Evolutionary conservation across 2,797 vertebrate genomes (phyloP).

Genomic region (Acrocephalus scirpaceus): DNA sequence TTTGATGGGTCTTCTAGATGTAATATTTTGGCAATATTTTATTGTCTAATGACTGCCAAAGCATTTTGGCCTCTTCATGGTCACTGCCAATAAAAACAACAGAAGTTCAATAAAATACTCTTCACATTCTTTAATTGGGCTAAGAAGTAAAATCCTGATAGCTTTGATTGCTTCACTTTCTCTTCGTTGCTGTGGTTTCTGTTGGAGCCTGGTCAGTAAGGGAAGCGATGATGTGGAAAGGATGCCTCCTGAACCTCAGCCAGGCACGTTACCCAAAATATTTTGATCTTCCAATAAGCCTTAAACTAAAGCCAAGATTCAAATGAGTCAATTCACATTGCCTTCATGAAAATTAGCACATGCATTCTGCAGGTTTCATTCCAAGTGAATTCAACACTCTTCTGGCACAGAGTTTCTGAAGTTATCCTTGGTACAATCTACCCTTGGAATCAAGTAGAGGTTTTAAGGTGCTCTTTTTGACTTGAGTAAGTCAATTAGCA

Average conservation of each 20-base stretch:
- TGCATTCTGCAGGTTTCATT: not conserved
- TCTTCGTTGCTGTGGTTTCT: not conserved
- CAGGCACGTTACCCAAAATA: not conserved
- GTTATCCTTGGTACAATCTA: not conserved
- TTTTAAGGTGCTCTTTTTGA: constrained; percentile 51
- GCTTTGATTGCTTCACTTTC: not conserved
- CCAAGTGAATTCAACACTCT: not conserved
- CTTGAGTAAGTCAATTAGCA: constrained; percentile 51
- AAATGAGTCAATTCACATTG: not conserved
- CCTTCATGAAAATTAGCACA: not conserved
- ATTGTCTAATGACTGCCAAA: not conserved
- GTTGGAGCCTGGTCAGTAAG: not conserved
- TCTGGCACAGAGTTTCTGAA: not conserved
- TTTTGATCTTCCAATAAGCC: not conserved
- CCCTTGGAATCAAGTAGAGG: not conserved
- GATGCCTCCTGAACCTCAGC: not conserved
- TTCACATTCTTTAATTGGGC: not conserved
- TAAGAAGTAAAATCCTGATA: not conserved
- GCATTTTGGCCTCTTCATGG: not conserved
- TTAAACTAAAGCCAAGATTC: constrained; percentile 22
- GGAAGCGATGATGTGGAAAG: not conserved
- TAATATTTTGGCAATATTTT: not conserved
- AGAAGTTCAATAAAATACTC: not conserved
- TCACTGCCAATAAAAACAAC: not conserved
- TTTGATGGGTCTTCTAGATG: not conserved